A percentile compares a stretch with the other conserved stretches of the same genome.
Evolutionary conservation across 2,113 vertebrate species (phyloP).

Genomic region (Thalassarche chlororhynchos): DNA sequence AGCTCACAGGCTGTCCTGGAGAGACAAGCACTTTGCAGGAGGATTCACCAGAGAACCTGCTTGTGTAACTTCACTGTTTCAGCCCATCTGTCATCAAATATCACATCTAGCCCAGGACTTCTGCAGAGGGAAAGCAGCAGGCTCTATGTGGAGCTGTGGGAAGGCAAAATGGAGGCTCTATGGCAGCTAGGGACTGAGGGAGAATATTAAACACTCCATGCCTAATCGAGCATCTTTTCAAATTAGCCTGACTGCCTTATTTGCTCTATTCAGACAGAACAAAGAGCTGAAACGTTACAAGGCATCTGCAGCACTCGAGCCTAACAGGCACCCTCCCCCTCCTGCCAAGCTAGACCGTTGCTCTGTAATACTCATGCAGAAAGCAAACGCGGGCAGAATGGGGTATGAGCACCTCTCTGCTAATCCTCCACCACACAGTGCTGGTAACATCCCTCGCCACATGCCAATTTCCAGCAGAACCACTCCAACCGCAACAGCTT

Average conservation of each 20-base stretch:
- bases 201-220: conserved; percentile 59
- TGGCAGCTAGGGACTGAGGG: neutral
- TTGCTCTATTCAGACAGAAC: conserved; percentile 64
- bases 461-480: neutral
- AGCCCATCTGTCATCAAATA: neutral
- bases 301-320: conserved; percentile 32
- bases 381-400: neutral
- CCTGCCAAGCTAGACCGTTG: neutral
- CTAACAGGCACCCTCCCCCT: neutral
- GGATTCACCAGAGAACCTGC: neutral
- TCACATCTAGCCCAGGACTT: neutral
- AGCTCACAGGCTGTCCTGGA: neutral
- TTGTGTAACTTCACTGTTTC: neutral
- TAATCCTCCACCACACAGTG: neutral
- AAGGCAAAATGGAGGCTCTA: conserved; percentile 41
- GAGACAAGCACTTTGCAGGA: neutral
- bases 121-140: neutral
- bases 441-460: neutral
- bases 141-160: neutral
- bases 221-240: conserved; percentile 62
- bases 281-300: conserved; percentile 56
- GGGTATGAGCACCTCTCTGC: neutral
- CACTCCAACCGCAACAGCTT: neutral
- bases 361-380: neutral
- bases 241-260: conserved; percentile 58